These are phyloP conservation scores for Melopsittacus undulatus DNA, from an alignment of 2,797 vertebrate genomes.

Conservation along the genomic window DNA sequence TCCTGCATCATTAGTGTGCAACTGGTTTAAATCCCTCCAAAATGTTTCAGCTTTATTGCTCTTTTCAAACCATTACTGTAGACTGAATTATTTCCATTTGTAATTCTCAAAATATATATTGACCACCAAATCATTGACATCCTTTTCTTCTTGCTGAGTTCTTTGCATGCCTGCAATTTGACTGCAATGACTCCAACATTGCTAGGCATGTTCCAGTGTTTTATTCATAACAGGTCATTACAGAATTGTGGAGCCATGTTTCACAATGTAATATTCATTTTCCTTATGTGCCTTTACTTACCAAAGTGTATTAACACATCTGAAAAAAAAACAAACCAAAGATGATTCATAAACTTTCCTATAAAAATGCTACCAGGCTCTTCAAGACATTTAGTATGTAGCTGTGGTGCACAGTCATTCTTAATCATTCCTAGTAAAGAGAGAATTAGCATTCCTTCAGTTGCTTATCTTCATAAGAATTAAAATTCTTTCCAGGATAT, in stretches of 20 bases:
- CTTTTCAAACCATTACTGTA: not conserved
- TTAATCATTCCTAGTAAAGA: conserved; percentile 37
- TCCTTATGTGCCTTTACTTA: not conserved
- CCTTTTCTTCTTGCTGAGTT: not conserved
- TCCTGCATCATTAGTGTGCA: not conserved
- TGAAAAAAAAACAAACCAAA: not conserved
- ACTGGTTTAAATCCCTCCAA: not conserved
- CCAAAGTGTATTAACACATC: not conserved
- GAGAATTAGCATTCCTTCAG: conserved; percentile 68
- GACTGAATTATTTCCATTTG: not conserved
- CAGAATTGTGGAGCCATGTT: not conserved
- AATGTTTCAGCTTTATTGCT: not conserved
- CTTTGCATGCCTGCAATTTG: not conserved
- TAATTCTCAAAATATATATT: conserved; percentile 10
- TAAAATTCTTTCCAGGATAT: conserved; percentile 74
- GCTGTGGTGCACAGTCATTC: conserved; percentile 9
- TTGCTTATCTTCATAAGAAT: conserved; percentile 68
- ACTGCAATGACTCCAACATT: not conserved
- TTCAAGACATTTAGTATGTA: not conserved
- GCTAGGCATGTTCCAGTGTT: not conserved
- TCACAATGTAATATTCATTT: not conserved
- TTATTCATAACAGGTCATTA: not conserved
- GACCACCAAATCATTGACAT: not conserved
- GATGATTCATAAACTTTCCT: not conserved
- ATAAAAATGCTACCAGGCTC: not conserved